These are phyloP conservation scores for Protonemura montana DNA, from an alignment of 2,888 invertebrate genomes.

Conservation along the genomic window DNA sequence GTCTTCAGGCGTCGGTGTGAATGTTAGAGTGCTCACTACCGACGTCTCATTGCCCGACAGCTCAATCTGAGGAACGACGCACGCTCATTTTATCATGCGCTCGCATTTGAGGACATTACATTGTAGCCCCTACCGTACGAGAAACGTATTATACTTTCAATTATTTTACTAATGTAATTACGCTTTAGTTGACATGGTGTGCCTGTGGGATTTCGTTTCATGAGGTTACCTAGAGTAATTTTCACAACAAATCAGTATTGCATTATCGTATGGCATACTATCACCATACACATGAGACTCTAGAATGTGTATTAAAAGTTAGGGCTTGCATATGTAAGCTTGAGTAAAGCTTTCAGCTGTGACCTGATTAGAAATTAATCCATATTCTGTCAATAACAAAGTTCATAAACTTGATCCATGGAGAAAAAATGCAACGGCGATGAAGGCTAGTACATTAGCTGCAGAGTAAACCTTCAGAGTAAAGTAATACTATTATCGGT, in stretches of 20 bases:
- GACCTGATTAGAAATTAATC: constrained; percentile 12
- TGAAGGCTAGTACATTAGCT: background rate
- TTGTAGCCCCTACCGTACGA: background rate
- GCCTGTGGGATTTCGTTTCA: background rate
- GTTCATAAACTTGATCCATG: background rate
- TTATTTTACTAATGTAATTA: background rate
- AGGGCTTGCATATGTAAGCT: background rate
- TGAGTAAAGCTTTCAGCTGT: background rate
- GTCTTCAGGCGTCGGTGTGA: constrained; percentile 84
- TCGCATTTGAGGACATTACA: background rate
- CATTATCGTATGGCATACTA: background rate
- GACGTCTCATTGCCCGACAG: constrained; percentile 74
- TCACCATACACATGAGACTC: background rate
- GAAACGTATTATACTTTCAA: background rate
- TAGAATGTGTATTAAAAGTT: background rate
- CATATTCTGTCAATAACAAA: background rate
- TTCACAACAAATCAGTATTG: background rate
- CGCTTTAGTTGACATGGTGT: background rate
- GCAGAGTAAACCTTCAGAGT: background rate
- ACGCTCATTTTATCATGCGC: background rate
- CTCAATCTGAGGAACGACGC: constrained; percentile 38
- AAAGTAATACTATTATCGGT: background rate
- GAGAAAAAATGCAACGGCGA: background rate
- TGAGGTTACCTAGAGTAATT: background rate
- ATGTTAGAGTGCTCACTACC: constrained; percentile 79